Conservation (phyloP, 2,797 vertebrate genomes). For the Oophaga sylvatica region DNA sequence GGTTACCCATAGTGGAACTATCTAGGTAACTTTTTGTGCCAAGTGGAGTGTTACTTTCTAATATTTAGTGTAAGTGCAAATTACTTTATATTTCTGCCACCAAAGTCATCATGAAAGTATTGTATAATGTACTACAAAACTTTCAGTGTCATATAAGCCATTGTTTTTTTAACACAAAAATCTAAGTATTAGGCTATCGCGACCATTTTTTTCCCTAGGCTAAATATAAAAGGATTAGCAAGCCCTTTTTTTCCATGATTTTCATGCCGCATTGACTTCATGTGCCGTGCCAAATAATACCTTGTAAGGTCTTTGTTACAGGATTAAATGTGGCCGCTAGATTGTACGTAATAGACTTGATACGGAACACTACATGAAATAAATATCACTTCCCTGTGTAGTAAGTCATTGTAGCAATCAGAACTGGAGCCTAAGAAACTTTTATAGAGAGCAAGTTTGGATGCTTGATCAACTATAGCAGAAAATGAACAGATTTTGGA, state of each 20-base stretch:
- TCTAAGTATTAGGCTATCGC: not conserved
- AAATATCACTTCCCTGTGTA: slow-evolving; percentile 32
- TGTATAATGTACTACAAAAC: not conserved
- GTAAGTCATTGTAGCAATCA: slow-evolving; percentile 15
- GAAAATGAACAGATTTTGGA: slow-evolving; percentile 35
- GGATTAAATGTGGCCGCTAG: slow-evolving; percentile 48
- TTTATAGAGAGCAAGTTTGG: not conserved
- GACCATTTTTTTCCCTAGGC: not conserved
- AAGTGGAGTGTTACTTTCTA: not conserved
- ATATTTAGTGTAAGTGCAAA: not conserved
- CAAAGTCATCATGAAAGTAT: not conserved
- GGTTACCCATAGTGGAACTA: not conserved
- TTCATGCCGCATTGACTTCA: slow-evolving; percentile 31
- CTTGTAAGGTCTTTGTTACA: slow-evolving; percentile 49
- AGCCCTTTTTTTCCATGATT: slow-evolving; percentile 19
- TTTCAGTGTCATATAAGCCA: not conserved
- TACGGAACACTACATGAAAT: slow-evolving; percentile 37
- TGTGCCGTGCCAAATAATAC: slow-evolving; percentile 52
- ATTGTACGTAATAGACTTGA: slow-evolving; percentile 45
- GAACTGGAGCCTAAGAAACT: slow-evolving; percentile 9
- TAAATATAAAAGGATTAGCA: slow-evolving; percentile 39
- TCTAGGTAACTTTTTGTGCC: not conserved
- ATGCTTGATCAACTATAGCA: not conserved
- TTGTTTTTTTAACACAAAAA: not conserved
- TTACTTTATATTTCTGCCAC: not conserved